Percentiles rank a stretch among this genome's conserved stretches.
Conservation (phyloP, 2,888 invertebrate species). For the Penaeus monodon region DNA sequence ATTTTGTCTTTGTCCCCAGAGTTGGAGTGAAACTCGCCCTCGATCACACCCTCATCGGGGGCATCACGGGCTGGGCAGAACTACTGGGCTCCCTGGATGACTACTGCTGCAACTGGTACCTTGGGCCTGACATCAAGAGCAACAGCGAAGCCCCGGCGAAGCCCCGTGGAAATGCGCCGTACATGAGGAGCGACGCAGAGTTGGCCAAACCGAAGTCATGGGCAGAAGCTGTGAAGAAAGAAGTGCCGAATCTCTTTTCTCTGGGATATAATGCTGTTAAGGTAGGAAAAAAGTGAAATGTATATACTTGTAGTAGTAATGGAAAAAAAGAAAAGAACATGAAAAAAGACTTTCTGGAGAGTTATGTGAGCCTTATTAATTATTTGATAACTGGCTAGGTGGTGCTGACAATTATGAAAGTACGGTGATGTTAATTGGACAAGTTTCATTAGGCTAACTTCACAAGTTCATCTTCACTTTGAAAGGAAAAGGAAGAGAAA, state of each 20-base stretch:
- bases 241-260: constrained; percentile 69
- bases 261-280: constrained; percentile 66
- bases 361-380: too few relatives aligned
- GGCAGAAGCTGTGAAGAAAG: constrained; percentile 69
- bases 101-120: constrained; percentile 70
- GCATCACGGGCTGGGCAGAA: constrained; percentile 67
- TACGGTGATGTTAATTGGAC: too few relatives aligned
- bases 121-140: constrained; percentile 69
- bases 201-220: constrained; percentile 67
- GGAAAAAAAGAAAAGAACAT: too few relatives aligned
- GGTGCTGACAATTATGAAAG: too few relatives aligned
- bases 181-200: not conserved
- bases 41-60: constrained; percentile 70
- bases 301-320: not conserved
- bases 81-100: constrained; percentile 69
- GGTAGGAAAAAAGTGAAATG: constrained; percentile 50
- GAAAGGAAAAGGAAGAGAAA: too few relatives aligned
- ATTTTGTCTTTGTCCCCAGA: constrained; percentile 62
- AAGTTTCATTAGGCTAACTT: too few relatives aligned
- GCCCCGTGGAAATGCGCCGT: not conserved
- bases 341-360: too few relatives aligned
- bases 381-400: too few relatives aligned
- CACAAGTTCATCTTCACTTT: too few relatives aligned
- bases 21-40: constrained; percentile 71
- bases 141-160: not conserved